Conservation (phyloP, 2,113 vertebrate species). For the Mormyrus iriodes region DNA sequence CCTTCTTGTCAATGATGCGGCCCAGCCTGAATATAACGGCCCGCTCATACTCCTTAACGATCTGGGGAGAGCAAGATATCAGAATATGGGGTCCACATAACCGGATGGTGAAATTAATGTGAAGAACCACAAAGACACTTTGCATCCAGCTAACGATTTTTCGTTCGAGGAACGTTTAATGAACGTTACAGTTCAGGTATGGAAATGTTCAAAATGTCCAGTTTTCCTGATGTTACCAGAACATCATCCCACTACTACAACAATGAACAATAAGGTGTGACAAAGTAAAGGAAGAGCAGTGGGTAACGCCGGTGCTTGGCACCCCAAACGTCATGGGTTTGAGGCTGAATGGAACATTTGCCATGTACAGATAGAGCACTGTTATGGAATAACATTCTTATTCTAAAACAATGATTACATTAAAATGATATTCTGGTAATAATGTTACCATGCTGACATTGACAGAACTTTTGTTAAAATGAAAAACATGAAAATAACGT, state of each 20-base stretch:
- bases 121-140: not conserved
- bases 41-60: slow-evolving; percentile 78
- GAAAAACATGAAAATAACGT: not conserved
- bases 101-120: not conserved
- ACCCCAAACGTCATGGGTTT: not conserved
- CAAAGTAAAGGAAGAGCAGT: not conserved
- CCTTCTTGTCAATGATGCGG: slow-evolving; percentile 65
- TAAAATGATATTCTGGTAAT: not conserved
- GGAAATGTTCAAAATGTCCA: not conserved
- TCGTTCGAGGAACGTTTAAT: not conserved
- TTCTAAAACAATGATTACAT: not conserved
- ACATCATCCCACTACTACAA: not conserved
- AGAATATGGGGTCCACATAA: not conserved
- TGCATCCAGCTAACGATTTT: not conserved
- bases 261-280: not conserved
- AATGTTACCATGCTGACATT: not conserved
- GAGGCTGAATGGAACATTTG: too few relatives aligned
- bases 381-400: not conserved
- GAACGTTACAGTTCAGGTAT: not conserved
- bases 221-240: not conserved
- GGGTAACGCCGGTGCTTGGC: not conserved
- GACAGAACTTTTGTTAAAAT: not conserved
- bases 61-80: slow-evolving; percentile 48
- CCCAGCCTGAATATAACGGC: slow-evolving; percentile 81
- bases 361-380: too few relatives aligned